These are phyloP conservation scores for Glossophaga mutica DNA, from an alignment of 2,797 vertebrate species.

Conservation along the genomic window DNA sequence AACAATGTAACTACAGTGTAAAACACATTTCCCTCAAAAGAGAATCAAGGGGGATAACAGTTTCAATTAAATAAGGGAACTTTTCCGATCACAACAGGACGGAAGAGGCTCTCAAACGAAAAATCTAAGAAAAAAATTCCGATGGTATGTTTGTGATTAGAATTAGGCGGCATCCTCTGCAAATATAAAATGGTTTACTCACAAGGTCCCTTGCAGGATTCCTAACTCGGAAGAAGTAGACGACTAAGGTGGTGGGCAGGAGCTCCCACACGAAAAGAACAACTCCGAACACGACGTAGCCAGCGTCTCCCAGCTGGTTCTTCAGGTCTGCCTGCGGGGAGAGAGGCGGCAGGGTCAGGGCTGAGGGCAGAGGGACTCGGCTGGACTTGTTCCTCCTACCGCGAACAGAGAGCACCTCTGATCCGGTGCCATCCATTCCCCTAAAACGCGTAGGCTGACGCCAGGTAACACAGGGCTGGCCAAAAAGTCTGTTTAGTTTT, in stretches of 20 bases:
- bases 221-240: constrained; percentile 95
- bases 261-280: constrained; percentile 97
- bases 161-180: background rate
- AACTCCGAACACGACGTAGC: constrained; percentile 94
- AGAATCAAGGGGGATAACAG: background rate
- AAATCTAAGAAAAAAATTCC: background rate
- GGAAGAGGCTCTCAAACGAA: background rate
- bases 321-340: constrained; percentile 91
- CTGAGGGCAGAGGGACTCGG: background rate
- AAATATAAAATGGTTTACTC: constrained; percentile 70
- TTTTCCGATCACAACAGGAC: background rate
- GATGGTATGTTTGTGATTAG: background rate
- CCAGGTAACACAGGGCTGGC: no score
- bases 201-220: constrained; percentile 90
- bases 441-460: background rate
- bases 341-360: background rate
- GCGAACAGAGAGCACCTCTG: background rate
- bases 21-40: background rate
- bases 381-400: background rate
- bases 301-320: constrained; percentile 91
- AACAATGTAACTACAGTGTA: background rate
- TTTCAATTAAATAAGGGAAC: background rate
- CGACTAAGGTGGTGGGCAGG: constrained; percentile 93
- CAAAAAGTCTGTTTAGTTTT: no score
- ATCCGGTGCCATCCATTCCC: background rate